These are phyloP conservation scores for Lacerta agilis DNA, from an alignment of 2,797 vertebrate species.

Conservation along the genomic window DNA sequence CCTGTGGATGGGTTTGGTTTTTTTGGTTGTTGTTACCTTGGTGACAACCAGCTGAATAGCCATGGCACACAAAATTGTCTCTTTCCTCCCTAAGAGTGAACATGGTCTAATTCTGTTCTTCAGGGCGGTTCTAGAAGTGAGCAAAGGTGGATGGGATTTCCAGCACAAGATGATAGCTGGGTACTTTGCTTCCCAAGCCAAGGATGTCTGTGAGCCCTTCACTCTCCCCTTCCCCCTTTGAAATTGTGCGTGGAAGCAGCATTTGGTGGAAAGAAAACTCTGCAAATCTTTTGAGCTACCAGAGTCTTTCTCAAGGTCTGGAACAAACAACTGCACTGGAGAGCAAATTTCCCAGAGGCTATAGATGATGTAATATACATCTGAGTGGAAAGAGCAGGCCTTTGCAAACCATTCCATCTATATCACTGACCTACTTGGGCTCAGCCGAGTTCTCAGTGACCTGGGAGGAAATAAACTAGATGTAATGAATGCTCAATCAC, in stretches of 20 bases:
- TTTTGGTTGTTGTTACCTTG: neutral
- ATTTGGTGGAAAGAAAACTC: neutral
- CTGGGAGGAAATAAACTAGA: constrained; percentile 17
- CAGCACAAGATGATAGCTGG: neutral
- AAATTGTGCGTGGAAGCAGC: neutral
- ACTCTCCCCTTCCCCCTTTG: neutral
- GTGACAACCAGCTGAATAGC: constrained; percentile 5
- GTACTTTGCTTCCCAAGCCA: neutral
- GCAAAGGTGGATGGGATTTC: neutral
- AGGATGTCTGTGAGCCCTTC: too few relatives aligned
- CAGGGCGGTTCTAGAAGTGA: neutral
- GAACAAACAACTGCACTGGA: neutral
- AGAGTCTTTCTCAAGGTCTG: neutral
- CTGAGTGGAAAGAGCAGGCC: neutral
- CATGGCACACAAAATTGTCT: constrained; percentile 1
- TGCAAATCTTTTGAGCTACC: neutral
- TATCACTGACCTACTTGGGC: constrained; percentile 17
- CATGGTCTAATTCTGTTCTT: neutral
- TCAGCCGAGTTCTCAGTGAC: neutral
- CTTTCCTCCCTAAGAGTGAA: neutral
- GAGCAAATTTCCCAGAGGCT: neutral
- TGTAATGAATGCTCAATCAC: neutral
- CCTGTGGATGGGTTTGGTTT: neutral
- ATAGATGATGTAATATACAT: neutral
- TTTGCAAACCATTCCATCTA: neutral